Conservation (phyloP, 2,113 vertebrate species). For the Jaculus jaculus region DNA sequence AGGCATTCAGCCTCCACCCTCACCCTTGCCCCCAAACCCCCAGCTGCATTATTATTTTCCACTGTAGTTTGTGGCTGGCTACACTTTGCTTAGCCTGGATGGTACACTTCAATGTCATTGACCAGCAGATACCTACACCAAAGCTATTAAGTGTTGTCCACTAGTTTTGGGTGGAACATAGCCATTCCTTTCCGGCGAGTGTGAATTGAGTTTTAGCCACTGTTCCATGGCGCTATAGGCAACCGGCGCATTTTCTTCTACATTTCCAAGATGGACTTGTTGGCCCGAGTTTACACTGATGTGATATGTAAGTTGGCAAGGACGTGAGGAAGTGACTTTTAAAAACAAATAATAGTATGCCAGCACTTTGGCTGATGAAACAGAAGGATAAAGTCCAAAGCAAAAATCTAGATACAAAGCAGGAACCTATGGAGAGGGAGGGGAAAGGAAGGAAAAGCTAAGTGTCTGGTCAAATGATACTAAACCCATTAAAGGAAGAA, state of each 20-base stretch:
- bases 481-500: not conserved
- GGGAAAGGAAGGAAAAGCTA: not conserved
- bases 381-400: not conserved
- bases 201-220: not conserved
- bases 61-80: not conserved
- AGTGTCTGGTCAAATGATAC: not conserved
- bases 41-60: not conserved
- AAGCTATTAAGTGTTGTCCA: not conserved
- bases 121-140: not conserved
- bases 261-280: not conserved
- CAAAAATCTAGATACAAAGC: not conserved
- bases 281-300: not conserved
- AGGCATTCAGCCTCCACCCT: not conserved
- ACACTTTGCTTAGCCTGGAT: not conserved
- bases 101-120: not conserved
- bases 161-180: not conserved
- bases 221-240: not conserved
- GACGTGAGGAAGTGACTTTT: not conserved
- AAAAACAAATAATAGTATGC: not conserved
- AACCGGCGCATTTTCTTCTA: not conserved
- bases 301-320: not conserved
- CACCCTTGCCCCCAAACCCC: not conserved
- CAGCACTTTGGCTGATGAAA: not conserved
- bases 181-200: not conserved
- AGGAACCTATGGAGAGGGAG: not conserved